Evolutionary conservation across 2,113 vertebrate species (phyloP).

Genomic region (Centropristis striata): DNA sequence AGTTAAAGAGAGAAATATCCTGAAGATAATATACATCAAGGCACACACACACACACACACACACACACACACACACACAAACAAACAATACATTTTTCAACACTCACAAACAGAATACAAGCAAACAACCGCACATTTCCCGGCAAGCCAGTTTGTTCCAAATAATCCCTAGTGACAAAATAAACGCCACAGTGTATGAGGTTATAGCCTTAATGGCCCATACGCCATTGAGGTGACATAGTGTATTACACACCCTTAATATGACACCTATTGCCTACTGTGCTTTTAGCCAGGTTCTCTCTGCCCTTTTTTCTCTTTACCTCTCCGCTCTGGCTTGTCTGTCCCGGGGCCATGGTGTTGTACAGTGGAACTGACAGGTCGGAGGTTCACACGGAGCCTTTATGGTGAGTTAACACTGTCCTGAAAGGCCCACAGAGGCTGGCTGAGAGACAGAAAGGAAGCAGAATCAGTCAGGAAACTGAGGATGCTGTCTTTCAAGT

Average conservation of each 20-base stretch:
- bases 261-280: constrained; percentile 77
- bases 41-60: constrained; percentile 1
- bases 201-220: constrained; percentile 78
- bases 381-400: constrained; percentile 70
- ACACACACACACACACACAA: too few relatives aligned
- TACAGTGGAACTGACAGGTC: constrained; percentile 82
- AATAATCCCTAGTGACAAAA: constrained; percentile 84
- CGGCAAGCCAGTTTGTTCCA: constrained; percentile 70
- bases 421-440: constrained; percentile 51
- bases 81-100: constrained; percentile 49
- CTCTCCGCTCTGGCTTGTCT: constrained; percentile 62
- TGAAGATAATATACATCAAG: constrained; percentile 34
- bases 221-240: constrained; percentile 80
- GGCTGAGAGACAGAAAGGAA: background rate
- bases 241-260: constrained; percentile 82
- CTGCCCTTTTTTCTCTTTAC: constrained; percentile 61
- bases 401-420: constrained; percentile 67
- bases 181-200: constrained; percentile 76
- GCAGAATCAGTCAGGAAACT: constrained; percentile 12
- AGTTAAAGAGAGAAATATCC: constrained; percentile 56
- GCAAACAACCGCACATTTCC: constrained; percentile 47
- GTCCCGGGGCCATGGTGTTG: constrained; percentile 76
- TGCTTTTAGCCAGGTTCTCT: constrained; percentile 70
- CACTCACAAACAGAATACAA: constrained; percentile 42
- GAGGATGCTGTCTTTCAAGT: constrained; percentile 23